A percentile compares a stretch with the other conserved stretches of the same genome.
Conservation (phyloP, 2,888 invertebrate species). For the Clistopyga incitator region DNA sequence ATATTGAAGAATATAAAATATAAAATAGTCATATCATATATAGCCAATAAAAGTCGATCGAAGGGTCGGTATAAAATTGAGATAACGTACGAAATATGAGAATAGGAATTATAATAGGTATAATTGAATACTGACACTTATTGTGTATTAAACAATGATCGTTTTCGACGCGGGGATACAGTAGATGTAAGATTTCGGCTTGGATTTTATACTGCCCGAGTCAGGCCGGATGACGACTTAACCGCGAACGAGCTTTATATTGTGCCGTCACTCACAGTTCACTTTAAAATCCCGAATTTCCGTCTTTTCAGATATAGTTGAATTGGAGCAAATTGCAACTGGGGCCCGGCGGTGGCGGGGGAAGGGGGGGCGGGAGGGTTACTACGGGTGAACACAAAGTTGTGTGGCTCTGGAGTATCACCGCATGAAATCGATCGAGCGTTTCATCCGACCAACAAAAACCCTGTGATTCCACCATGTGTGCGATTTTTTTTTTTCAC, state of each 20-base stretch:
- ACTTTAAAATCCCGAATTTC: slow-evolving; percentile 51
- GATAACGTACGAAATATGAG: not conserved
- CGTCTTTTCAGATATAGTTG: slow-evolving; percentile 63
- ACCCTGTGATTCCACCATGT: not conserved
- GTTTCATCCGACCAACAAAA: slow-evolving; percentile 20
- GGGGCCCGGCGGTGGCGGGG: slow-evolving; percentile 53
- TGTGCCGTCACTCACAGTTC: slow-evolving; percentile 53
- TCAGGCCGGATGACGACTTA: slow-evolving; percentile 21
- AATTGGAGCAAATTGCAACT: slow-evolving; percentile 76
- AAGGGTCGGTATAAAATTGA: not conserved
- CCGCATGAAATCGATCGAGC: slow-evolving; percentile 43
- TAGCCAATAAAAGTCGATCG: not conserved
- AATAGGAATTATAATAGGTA: not conserved
- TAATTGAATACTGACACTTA: not conserved
- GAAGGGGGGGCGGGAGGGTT: not conserved
- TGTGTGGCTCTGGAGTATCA: slow-evolving; percentile 27
- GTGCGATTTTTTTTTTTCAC: slow-evolving; percentile 5
- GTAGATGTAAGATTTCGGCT: slow-evolving; percentile 4
- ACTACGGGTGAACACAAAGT: slow-evolving; percentile 11
- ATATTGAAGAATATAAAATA: too few species aligned
- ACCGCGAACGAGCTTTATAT: slow-evolving; percentile 37
- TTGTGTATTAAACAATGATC: not conserved
- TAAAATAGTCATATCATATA: too few species aligned
- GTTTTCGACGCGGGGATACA: not conserved
- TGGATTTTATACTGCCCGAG: slow-evolving; percentile 4